A percentile compares a stretch with the other conserved stretches of the same genome.
phyloP scores from a whole-genome alignment of 1,140 invertebrate genomes.

The Apis florea region DNA sequence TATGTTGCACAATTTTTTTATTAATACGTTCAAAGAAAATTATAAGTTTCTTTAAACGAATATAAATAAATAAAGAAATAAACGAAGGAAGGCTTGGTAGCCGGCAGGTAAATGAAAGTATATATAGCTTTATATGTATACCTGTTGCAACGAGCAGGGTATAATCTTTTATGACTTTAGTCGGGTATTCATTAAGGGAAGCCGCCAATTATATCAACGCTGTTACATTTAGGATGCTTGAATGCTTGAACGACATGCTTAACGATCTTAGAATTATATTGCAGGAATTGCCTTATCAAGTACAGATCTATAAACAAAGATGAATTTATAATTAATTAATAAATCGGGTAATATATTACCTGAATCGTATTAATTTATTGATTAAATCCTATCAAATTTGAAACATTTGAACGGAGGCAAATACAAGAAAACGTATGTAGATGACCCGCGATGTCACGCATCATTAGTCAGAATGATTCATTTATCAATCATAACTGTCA shows the following conservation, averaged over 20 bases:
- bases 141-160: slow-evolving; percentile 47
- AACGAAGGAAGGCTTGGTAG: slow-evolving; percentile 30
- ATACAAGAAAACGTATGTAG: background rate
- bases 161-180: slow-evolving; percentile 69
- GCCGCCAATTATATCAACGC: slow-evolving; percentile 25
- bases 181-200: slow-evolving; percentile 63
- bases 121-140: slow-evolving; percentile 31
- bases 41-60: too few species aligned
- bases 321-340: slow-evolving; percentile 48
- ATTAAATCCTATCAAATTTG: background rate
- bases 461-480: slow-evolving; percentile 15
- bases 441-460: slow-evolving; percentile 26
- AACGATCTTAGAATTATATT: slow-evolving; percentile 17
- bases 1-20: too few species aligned
- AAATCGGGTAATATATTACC: background rate
- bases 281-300: slow-evolving; percentile 29
- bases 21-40: too few species aligned
- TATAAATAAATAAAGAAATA: too few species aligned
- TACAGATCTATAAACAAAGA: slow-evolving; percentile 47
- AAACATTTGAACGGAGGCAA: background rate
- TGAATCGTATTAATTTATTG: slow-evolving; percentile 1
- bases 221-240: background rate
- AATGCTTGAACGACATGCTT: slow-evolving; percentile 6
- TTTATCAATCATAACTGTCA: slow-evolving; percentile 5
- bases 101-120: slow-evolving; percentile 42